These are phyloP conservation scores for Pseudochromis fuscus DNA, from an alignment of 2,797 vertebrate genomes.

Conservation along the genomic window DNA sequence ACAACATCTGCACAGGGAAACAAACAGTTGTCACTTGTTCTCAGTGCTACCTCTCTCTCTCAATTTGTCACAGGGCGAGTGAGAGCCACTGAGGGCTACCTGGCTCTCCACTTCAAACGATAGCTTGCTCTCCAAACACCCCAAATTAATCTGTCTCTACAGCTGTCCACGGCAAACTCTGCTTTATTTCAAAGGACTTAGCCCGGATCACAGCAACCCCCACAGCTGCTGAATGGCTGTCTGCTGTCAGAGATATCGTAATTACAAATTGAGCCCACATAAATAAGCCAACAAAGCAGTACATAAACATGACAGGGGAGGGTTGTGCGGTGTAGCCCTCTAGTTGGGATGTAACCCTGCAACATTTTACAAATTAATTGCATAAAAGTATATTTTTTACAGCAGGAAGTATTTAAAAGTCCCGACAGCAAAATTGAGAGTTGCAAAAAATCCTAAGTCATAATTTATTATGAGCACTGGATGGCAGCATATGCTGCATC, in stretches of 20 bases:
- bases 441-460: not conserved
- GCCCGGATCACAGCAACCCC: constrained; percentile 36
- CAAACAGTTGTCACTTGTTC: not conserved
- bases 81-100: constrained; percentile 28
- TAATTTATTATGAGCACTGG: not conserved
- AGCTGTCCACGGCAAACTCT: constrained; percentile 62
- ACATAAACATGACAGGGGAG: constrained; percentile 1
- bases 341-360: not conserved
- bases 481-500: constrained; percentile 6
- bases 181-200: constrained; percentile 64
- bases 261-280: constrained; percentile 38
- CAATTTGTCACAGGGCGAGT: not conserved
- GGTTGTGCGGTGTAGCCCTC: not conserved
- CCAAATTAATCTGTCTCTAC: constrained; percentile 60
- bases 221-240: constrained; percentile 54
- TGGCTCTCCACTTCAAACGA: constrained; percentile 51
- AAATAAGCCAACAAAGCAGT: constrained; percentile 21
- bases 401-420: not conserved
- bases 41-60: not conserved
- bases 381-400: not conserved
- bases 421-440: not conserved
- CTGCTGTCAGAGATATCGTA: constrained; percentile 55
- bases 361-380: not conserved
- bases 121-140: constrained; percentile 53
- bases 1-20: too few relatives aligned